These are phyloP conservation scores for Aphaenogaster rudis DNA, from an alignment of 1,140 invertebrate genomes.

Conservation along the genomic window DNA sequence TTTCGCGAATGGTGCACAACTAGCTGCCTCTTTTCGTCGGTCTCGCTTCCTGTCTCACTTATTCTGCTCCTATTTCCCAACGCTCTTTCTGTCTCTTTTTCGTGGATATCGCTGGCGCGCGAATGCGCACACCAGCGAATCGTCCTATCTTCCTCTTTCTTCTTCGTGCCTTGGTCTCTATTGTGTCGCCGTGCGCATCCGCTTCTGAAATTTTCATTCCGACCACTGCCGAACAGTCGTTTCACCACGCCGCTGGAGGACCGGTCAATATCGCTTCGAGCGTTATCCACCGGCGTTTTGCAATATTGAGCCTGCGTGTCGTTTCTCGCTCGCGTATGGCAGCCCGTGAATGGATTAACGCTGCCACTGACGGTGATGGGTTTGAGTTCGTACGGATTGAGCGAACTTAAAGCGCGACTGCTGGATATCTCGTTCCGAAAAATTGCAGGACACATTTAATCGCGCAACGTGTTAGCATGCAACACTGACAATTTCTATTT, in stretches of 20 bases:
- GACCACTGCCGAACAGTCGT: slow-evolving; percentile 34
- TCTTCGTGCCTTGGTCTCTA: slow-evolving; percentile 39
- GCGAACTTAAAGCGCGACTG: slow-evolving; percentile 5
- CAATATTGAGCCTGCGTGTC: slow-evolving; percentile 49
- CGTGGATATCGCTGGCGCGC: slow-evolving; percentile 2
- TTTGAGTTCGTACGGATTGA: slow-evolving; percentile 10
- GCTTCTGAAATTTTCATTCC: slow-evolving; percentile 64
- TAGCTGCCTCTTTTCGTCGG: neutral
- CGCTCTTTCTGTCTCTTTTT: slow-evolving; percentile 21
- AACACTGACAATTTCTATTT: neutral
- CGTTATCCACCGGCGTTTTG: slow-evolving; percentile 43
- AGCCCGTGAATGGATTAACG: slow-evolving; percentile 49
- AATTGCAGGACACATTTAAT: neutral
- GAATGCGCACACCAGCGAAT: neutral
- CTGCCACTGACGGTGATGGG: neutral
- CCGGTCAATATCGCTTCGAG: slow-evolving; percentile 53
- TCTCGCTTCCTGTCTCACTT: slow-evolving; percentile 4
- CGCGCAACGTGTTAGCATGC: neutral
- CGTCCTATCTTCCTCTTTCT: slow-evolving; percentile 19
- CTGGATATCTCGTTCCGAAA: neutral
- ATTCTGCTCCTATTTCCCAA: slow-evolving; percentile 34
- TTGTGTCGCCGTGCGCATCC: slow-evolving; percentile 45
- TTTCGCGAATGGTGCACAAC: slow-evolving; percentile 13
- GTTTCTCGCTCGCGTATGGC: slow-evolving; percentile 21
- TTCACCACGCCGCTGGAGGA: slow-evolving; percentile 27